Percentiles rank a stretch among this genome's conserved stretches.
These are phyloP conservation scores for Echiichthys vipera DNA, from an alignment of 2,797 vertebrate genomes.

Conservation along the genomic window DNA sequence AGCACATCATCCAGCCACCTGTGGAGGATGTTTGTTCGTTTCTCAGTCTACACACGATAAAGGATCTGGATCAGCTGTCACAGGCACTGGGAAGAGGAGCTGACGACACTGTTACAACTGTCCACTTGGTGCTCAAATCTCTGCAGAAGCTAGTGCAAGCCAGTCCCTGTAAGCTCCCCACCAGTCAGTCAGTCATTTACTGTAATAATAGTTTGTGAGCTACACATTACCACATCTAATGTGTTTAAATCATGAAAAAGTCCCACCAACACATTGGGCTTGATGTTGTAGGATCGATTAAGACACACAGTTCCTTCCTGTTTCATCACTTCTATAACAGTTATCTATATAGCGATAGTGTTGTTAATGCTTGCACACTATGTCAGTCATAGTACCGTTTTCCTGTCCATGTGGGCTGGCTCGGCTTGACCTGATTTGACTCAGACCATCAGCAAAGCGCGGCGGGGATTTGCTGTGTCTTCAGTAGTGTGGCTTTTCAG, in stretches of 20 bases:
- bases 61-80: constrained; percentile 85
- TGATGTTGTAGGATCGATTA: too few relatives aligned
- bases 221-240: not conserved
- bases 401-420: too few relatives aligned
- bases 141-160: constrained; percentile 58
- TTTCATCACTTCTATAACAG: too few relatives aligned
- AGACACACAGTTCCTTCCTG: too few relatives aligned
- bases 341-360: not conserved
- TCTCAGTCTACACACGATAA: constrained; percentile 81
- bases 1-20: constrained; percentile 75
- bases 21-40: constrained; percentile 77
- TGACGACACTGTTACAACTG: constrained; percentile 79
- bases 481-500: too few relatives aligned
- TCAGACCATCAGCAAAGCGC: too few relatives aligned
- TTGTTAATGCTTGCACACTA: not conserved
- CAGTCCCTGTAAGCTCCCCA: constrained; percentile 75
- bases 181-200: rapidly evolving
- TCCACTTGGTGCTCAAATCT: constrained; percentile 82
- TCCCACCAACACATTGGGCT: too few relatives aligned
- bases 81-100: constrained; percentile 83
- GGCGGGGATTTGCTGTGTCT: too few relatives aligned
- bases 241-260: too few relatives aligned
- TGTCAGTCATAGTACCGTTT: not conserved
- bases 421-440: too few relatives aligned
- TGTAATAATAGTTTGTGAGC: not conserved